Conservation (phyloP, 2,888 invertebrate genomes). For the Stenoptilia bipunctidactyla region DNA sequence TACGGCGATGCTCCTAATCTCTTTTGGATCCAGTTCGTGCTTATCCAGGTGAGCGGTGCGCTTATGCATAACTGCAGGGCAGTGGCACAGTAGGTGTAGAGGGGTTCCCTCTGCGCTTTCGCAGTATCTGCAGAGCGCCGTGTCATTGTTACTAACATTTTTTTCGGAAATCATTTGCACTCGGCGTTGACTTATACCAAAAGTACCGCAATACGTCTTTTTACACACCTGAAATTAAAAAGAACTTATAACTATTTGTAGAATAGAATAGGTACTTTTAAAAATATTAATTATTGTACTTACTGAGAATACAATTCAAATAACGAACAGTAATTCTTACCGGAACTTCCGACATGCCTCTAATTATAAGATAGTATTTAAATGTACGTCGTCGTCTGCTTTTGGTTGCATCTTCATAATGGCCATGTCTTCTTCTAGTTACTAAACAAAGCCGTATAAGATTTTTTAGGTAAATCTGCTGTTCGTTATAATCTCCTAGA, state of each 20-base stretch:
- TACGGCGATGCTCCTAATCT: too few relatives aligned
- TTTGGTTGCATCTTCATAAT: slow-evolving; percentile 5
- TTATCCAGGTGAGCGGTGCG: too few relatives aligned
- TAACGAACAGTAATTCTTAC: slow-evolving; percentile 1
- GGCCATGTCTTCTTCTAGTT: slow-evolving; percentile 6
- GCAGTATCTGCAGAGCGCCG: too few relatives aligned
- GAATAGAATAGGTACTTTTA: background rate
- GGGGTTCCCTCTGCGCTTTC: too few relatives aligned
- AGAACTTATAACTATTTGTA: background rate
- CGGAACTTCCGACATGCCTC: slow-evolving; percentile 5
- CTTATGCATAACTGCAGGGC: too few relatives aligned
- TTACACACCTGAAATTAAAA: slow-evolving; percentile 4
- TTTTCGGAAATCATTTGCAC: slow-evolving; percentile 5
- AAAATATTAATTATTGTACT: background rate
- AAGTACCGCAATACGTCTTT: slow-evolving; percentile 4
- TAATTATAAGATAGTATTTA: slow-evolving; percentile 5
- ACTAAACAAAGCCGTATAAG: background rate
- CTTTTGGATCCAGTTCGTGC: too few relatives aligned
- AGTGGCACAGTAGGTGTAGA: too few relatives aligned
- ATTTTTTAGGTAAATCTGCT: background rate
- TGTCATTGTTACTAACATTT: slow-evolving; percentile 2
- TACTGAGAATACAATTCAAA: background rate
- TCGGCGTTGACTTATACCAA: slow-evolving; percentile 6
- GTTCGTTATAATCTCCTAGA: too few relatives aligned
- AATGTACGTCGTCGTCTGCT: slow-evolving; percentile 6